These are phyloP conservation scores for Thalpophila matura DNA, from an alignment of 2,888 invertebrate species.

Conservation along the genomic window DNA sequence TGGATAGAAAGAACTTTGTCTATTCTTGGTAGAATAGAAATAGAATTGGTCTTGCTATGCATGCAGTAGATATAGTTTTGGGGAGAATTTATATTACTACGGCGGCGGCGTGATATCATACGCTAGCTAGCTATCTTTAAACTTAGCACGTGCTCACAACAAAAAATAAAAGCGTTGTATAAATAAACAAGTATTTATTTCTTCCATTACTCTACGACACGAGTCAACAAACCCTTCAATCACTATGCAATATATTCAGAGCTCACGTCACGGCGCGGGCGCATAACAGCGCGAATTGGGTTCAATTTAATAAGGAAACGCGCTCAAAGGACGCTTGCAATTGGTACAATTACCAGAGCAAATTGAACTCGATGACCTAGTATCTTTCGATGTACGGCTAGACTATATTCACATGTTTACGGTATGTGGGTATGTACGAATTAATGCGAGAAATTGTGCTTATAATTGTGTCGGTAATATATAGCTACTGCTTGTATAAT, in stretches of 20 bases:
- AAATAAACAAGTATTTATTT: neutral
- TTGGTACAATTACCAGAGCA: constrained; percentile 79
- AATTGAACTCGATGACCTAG: constrained; percentile 71
- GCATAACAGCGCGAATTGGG: constrained; percentile 62
- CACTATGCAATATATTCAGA: constrained; percentile 45
- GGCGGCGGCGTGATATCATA: too few species aligned
- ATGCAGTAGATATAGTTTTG: too few species aligned
- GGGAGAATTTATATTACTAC: too few species aligned
- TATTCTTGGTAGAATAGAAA: too few species aligned
- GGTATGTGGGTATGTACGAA: constrained; percentile 9
- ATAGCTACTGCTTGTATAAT: constrained; percentile 3
- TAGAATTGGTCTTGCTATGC: too few species aligned
- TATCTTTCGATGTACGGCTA: constrained; percentile 45
- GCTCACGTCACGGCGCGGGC: constrained; percentile 35
- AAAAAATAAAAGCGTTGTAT: constrained; percentile 11
- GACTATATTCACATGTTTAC: constrained; percentile 30
- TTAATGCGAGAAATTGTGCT: constrained; percentile 32
- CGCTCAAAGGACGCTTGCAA: constrained; percentile 80
- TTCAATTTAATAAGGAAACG: constrained; percentile 77
- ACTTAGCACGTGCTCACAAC: constrained; percentile 12
- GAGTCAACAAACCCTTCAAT: constrained; percentile 58
- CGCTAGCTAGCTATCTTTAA: neutral
- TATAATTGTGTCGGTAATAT: constrained; percentile 5
- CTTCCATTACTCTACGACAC: constrained; percentile 14
- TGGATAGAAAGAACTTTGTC: too few species aligned